Base-by-base conservation (phyloP, 2,888 invertebrate genomes). In the Cephus pygmeus region DNA sequence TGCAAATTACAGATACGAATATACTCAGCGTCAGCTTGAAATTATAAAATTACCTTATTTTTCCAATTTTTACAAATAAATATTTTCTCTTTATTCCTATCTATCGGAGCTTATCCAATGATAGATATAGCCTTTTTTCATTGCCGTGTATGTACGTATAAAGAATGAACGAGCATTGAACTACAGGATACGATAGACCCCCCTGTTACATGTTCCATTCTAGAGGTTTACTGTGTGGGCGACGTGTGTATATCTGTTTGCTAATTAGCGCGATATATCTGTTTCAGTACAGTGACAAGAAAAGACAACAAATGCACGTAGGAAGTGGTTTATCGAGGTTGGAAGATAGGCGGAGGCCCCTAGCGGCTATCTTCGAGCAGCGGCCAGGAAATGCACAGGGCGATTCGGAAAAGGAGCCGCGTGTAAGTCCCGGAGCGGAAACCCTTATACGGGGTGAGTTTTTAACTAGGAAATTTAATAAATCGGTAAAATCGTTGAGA, bases 321-420 rank as follows among this genome's bases (percentile, higher is more conserved):
- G 87, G 88, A 88, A 88, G 84, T 85, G 84, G 83, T 83, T 87
- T 86, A 82, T 85, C 84, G 83, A 81, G 82, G 81, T 76, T 76
- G 76, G 79, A 73, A 80, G 84, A 84, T 85, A 85, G 85, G 79
- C 81, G 33, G 71, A 23, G 71, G 30, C 71, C 15, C 11, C 33
- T 15, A 31, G 31, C 71, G 9, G 33, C 15, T 74, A 31, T 31
- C 34, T 74, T 35, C n/a, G 35, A 31, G 11, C 11, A 12, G 71
- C 12, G 23, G 30, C 3, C 71, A 34, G 71, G 71, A 56, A 56
- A 56, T 56, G 23, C 56, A 56, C 23, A 56, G 9, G 23, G 1
- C 56, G 56, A 23, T 56, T 56, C 56, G 56, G 9, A 23, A 56
- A 23, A 23, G 23, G 6, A 23, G 56, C 56, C 56, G 56, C 56